Base-by-base conservation (phyloP, 2,888 invertebrate genomes). In the Perdita meconis region DNA sequence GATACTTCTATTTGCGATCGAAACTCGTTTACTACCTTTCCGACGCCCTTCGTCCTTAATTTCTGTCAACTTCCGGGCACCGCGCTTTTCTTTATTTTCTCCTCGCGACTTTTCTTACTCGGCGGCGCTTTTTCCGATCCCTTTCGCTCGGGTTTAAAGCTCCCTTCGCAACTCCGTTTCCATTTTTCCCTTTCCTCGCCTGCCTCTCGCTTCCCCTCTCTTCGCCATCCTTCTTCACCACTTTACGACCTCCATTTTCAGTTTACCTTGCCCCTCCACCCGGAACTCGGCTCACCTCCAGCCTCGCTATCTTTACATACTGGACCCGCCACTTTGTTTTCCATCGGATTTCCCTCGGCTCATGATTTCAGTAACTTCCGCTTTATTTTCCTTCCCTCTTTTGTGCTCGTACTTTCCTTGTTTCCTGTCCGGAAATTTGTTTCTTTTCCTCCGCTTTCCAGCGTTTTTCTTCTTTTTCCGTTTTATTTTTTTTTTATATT, bases 1-100 rank as follows among this genome's bases (percentile, higher is more conserved):
- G 38, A 56, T 40, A 34, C 40, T 65, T 65, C 42, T 71, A 55
- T 65, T 65, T 57, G 70, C 71, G 57, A 71, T 71, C n/a, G 71
- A 47, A 36, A 51, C 26, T 57, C 53, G 53, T 59, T 60, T 34
- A 26, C 24, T 36, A 26, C 38, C 30, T 36, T 55, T 38, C 59
- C 42, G 36, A 22, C 38, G 24, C 53, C 30, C 51, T 60, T 69
- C 68, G 56, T 51, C 61, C 65, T 34, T 69, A 61, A 38, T 64
- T 74, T 60, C 66, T 64, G 55, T 66, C 76, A 61, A 63, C 44
- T 51, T 64, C n/a, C 53, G 51, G 42, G n/a, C 47, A 40, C 22
- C 56, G 22, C 8, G 30, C 56, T 16, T 50, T 24, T 36, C 36
- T 30, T 44, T 65, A 53, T 16, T 51, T 63, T 57, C 5, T 1